Conservation (phyloP, 1,140 invertebrate genomes). For the Zaprionus capensis region DNA sequence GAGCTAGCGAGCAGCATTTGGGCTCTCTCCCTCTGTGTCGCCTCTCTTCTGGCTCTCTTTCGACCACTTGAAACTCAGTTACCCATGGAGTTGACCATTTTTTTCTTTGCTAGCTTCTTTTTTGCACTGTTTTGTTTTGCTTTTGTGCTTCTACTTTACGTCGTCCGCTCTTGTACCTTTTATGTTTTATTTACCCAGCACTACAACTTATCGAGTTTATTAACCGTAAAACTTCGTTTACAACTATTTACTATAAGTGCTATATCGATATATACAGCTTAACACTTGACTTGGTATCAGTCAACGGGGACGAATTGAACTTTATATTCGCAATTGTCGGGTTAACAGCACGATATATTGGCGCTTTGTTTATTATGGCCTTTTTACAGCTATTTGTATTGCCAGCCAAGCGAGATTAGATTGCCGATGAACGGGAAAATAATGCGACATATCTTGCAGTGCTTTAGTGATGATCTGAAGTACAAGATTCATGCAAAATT, state of each 20-base stretch:
- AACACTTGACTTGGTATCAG: slow-evolving; percentile 44
- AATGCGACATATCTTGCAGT: neutral
- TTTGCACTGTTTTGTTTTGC: slow-evolving; percentile 71
- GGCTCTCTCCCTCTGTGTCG: neutral
- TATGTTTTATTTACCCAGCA: slow-evolving; percentile 48
- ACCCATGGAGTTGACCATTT: slow-evolving; percentile 1
- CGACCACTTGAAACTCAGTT: neutral
- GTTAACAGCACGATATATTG: neutral
- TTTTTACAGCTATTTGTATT: neutral
- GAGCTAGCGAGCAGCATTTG: neutral
- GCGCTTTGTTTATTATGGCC: slow-evolving; percentile 4
- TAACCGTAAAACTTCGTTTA: slow-evolving; percentile 62
- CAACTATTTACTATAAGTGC: slow-evolving; percentile 24
- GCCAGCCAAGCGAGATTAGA: neutral
- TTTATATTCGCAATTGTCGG: slow-evolving; percentile 13
- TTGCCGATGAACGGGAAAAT: neutral
- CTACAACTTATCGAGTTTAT: slow-evolving; percentile 67
- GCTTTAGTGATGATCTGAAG: neutral
- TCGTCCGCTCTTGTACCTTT: slow-evolving; percentile 15
- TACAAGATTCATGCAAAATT: neutral
- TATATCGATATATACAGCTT: slow-evolving; percentile 17
- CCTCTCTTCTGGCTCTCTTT: slow-evolving; percentile 23
- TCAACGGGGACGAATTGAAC: slow-evolving; percentile 43
- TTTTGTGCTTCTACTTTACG: slow-evolving; percentile 59
- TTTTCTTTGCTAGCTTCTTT: slow-evolving; percentile 27